These are phyloP conservation scores for Nipponacmea schrenckii DNA, from an alignment of 2,888 invertebrate genomes.

Conservation along the genomic window DNA sequence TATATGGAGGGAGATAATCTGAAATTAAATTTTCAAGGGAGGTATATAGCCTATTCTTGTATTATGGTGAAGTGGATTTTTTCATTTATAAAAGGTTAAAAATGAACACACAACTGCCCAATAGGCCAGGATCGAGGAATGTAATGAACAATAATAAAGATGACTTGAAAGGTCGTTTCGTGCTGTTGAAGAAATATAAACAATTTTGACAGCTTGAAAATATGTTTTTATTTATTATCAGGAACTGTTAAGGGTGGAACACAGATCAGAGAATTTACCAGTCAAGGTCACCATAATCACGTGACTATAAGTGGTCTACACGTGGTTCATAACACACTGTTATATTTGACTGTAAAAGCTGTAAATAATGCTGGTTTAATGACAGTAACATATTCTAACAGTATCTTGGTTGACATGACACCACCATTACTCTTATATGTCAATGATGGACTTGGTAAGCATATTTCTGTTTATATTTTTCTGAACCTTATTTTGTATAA, in stretches of 20 bases:
- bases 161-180: neutral
- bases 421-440: constrained; percentile 36
- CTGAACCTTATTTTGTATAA: neutral
- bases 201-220: neutral
- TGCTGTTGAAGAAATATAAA: neutral
- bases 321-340: constrained; percentile 38
- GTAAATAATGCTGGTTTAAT: constrained; percentile 42
- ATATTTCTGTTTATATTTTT: neutral
- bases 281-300: constrained; percentile 39
- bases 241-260: constrained; percentile 42
- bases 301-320: constrained; percentile 34
- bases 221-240: constrained; percentile 14
- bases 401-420: constrained; percentile 44
- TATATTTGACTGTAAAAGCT: constrained; percentile 49
- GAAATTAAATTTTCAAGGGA: neutral
- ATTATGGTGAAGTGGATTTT: too few species aligned
- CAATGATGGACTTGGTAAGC: constrained; percentile 37
- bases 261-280: constrained; percentile 35
- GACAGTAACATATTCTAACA: constrained; percentile 36
- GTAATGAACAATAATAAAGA: too few species aligned
- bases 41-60: too few species aligned
- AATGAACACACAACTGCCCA: too few species aligned
- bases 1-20: neutral
- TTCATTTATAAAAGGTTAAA: too few species aligned
- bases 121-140: too few species aligned